Base-by-base conservation (phyloP, 1,140 invertebrate genomes). In the Alviniconcha marisindica region DNA sequence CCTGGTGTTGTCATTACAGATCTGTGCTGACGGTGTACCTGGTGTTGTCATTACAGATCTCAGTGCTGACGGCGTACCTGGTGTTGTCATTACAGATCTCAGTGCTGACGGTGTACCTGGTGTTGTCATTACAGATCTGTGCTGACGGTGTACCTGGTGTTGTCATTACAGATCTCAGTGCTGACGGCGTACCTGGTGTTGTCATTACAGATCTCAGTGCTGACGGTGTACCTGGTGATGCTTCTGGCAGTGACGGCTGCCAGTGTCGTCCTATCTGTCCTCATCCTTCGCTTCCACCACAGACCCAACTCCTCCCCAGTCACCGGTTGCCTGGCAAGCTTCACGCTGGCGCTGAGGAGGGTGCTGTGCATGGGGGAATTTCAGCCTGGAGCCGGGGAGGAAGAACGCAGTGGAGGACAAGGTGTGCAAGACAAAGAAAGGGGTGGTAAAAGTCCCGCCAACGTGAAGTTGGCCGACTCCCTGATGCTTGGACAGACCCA, bases 201-300 rank as follows among this genome's bases (percentile, higher is more conserved):
- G n/a, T n/a, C n/a, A n/a, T n/a, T n/a, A n/a, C 80, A 81, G 80
- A 51, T 76, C 28, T 56, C 81, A 4, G 42, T 82, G 48, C 42
- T 82, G 63, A 60, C 71, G 18, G 81, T 82, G 63, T 82, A 82
- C 66, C 69, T 82, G 81, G 48, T 73, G 51, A 3, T 82, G 7
- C 69, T 82, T 7, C 69, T 82, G 36, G 66, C 81, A 4, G 21
- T 82, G n/a, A 33, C 71, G 10, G 28, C 81, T 3, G 40, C 69
- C 31, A 76, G 71, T 28, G 81, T 82, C 12, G 44, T 82, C 18
- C 31, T 82, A 4, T 54, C 81, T 33, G 69, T 60, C 0, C 21
- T 74, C 42, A 54, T 82, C 51, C 44, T 82, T 14, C n/a, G 48
- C 42, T 18, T 76, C 42, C 81, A 82, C 51, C 66, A 74, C 71